These are phyloP conservation scores for Drosophila subsilvestris DNA, from an alignment of 2,888 invertebrate species.

Conservation along the genomic window DNA sequence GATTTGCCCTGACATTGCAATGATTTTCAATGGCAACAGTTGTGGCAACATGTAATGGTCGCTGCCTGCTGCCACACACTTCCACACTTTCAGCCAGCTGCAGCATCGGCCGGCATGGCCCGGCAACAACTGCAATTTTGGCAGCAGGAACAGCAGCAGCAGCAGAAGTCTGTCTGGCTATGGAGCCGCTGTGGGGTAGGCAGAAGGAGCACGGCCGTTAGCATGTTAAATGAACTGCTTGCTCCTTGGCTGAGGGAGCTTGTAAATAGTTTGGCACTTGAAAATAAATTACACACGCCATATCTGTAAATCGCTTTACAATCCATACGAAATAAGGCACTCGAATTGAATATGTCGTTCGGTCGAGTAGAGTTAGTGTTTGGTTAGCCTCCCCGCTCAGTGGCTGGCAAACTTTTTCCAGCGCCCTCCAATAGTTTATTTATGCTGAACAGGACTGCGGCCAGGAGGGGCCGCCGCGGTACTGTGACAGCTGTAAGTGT, in stretches of 20 bases:
- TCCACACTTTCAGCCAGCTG: background rate
- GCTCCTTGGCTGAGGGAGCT: slow-evolving; percentile 34
- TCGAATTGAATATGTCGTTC: slow-evolving; percentile 40
- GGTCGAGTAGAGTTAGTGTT: slow-evolving; percentile 42
- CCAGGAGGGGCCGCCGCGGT: background rate
- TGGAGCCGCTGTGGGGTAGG: too few relatives aligned
- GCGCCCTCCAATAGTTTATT: slow-evolving; percentile 28
- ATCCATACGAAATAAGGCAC: slow-evolving; percentile 19
- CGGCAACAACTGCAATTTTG: slow-evolving; percentile 37
- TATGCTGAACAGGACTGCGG: slow-evolving; percentile 5
- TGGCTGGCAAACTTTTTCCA: slow-evolving; percentile 24
- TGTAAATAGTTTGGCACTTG: slow-evolving; percentile 50
- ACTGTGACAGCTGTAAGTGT: slow-evolving; percentile 37
- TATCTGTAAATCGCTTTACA: slow-evolving; percentile 47
- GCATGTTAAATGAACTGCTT: slow-evolving; percentile 45
- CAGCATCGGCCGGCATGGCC: background rate
- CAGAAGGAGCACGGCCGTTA: slow-evolving; percentile 14
- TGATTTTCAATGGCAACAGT: slow-evolving; percentile 50
- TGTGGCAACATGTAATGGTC: slow-evolving; percentile 42
- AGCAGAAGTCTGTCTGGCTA: slow-evolving; percentile 3
- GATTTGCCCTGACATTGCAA: slow-evolving; percentile 10
- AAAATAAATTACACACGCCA: slow-evolving; percentile 47
- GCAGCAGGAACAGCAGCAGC: slow-evolving; percentile 1
- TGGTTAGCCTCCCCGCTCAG: slow-evolving; percentile 22
- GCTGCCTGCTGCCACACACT: slow-evolving; percentile 9